A percentile compares a stretch with the other conserved stretches of the same genome.
phyloP scores from a whole-genome alignment of 1,140 invertebrate genomes.

The Drosophila tsacasi region DNA sequence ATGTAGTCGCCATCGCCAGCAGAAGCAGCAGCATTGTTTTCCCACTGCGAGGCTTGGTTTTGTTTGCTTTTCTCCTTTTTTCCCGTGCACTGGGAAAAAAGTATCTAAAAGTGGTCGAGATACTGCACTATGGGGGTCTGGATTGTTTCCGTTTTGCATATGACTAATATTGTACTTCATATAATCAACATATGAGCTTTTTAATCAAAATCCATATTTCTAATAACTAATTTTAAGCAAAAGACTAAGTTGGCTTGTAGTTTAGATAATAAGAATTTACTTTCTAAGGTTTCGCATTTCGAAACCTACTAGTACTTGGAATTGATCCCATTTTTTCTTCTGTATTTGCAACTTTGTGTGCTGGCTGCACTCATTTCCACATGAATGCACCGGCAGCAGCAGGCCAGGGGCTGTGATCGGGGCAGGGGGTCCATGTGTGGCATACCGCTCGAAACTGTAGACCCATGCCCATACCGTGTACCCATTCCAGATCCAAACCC shows the following conservation, averaged over 20 bases:
- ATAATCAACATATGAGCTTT: neutral
- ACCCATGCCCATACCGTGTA: constrained; percentile 32
- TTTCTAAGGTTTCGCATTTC: neutral
- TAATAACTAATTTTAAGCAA: neutral
- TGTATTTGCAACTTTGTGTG: constrained; percentile 63
- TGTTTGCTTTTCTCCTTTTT: constrained; percentile 57
- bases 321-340: constrained; percentile 7
- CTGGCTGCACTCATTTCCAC: constrained; percentile 79
- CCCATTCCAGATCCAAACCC: constrained; percentile 23
- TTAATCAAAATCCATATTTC: neutral
- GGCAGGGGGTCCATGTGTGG: constrained; percentile 35
- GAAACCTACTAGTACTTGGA: neutral
- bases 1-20: constrained; percentile 64
- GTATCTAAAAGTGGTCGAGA: too few relatives aligned
- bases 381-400: constrained; percentile 67
- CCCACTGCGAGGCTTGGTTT: constrained; percentile 65
- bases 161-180: neutral
- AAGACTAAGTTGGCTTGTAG: neutral
- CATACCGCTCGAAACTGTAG: constrained; percentile 39
- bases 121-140: neutral
- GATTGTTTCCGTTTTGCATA: neutral
- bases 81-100: constrained; percentile 24
- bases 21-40: constrained; percentile 67
- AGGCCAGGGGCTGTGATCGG: constrained; percentile 31
- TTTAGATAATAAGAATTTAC: neutral